Percentiles rank a stretch among this genome's conserved stretches.
Evolutionary conservation across 53 echinoderm and acorn worm species (phyloP).

Genomic region (Crossaster papposus): DNA sequence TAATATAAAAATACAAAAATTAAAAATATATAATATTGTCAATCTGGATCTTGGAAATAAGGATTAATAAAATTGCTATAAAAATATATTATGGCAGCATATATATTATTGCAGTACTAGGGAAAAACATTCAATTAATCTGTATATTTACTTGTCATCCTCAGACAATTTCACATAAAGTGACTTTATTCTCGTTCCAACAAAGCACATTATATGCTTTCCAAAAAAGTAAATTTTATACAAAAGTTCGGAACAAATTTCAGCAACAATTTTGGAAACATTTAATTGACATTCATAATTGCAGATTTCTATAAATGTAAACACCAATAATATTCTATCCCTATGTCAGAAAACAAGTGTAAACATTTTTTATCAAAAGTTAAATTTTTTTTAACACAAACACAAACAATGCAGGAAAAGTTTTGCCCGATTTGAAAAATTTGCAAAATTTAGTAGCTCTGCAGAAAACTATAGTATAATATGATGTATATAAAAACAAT

Average conservation of each 20-base stretch:
- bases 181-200: background rate
- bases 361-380: background rate
- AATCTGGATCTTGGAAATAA: no score
- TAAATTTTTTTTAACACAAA: background rate
- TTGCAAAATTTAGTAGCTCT: background rate
- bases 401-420: background rate
- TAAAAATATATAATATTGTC: no score
- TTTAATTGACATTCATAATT: conserved; percentile 1
- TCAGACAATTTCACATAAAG: background rate
- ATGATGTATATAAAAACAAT: background rate
- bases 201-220: background rate
- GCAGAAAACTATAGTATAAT: background rate
- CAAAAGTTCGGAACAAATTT: background rate
- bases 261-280: background rate
- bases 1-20: no score
- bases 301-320: background rate
- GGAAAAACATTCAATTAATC: no score
- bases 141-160: no score
- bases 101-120: no score
- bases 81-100: no score
- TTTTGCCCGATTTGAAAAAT: background rate
- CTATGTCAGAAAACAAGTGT: background rate
- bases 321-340: background rate
- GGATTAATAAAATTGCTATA: no score
- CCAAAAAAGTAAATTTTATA: background rate